Evolutionary conservation across 2,888 invertebrate genomes (phyloP).

Genomic region (Pardosa pseudoannulata): DNA sequence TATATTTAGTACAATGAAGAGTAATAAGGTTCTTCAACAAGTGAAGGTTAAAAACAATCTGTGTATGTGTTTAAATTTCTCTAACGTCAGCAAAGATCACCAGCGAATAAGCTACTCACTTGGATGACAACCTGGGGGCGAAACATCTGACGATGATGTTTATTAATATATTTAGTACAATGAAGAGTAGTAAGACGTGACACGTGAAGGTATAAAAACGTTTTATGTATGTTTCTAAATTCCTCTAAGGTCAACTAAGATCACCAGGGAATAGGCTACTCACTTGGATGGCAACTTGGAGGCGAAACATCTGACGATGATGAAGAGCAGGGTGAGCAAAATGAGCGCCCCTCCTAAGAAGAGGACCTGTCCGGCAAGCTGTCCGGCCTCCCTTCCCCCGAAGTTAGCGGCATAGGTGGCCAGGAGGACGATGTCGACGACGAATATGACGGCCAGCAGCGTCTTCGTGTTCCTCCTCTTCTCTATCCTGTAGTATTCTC

Average conservation of each 20-base stretch:
- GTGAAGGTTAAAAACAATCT: too few relatives aligned
- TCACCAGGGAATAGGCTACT: too few relatives aligned
- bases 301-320: constrained; percentile 82
- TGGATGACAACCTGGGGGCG: constrained; percentile 75
- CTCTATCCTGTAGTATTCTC: constrained; percentile 85
- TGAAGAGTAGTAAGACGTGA: too few relatives aligned
- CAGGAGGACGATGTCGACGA: constrained; percentile 73
- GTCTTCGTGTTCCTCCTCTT: constrained; percentile 83
- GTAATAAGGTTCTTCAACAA: too few relatives aligned
- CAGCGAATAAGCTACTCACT: too few relatives aligned
- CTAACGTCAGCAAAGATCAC: too few relatives aligned
- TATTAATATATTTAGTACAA: too few relatives aligned
- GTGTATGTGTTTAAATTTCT: too few relatives aligned
- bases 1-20: too few relatives aligned
- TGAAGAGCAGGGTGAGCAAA: constrained; percentile 76
- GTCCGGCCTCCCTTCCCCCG: constrained; percentile 10
- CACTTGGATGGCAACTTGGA: constrained; percentile 38
- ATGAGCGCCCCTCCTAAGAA: constrained; percentile 40
- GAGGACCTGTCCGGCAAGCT: constrained; percentile 39
- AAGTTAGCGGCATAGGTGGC: constrained; percentile 59
- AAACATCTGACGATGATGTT: constrained; percentile 83
- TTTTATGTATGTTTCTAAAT: too few relatives aligned
- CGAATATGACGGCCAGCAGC: constrained; percentile 81
- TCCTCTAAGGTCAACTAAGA: too few relatives aligned
- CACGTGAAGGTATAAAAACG: too few relatives aligned